Base-by-base conservation (phyloP, 2,797 vertebrate genomes). In the Meda fulgida region DNA sequence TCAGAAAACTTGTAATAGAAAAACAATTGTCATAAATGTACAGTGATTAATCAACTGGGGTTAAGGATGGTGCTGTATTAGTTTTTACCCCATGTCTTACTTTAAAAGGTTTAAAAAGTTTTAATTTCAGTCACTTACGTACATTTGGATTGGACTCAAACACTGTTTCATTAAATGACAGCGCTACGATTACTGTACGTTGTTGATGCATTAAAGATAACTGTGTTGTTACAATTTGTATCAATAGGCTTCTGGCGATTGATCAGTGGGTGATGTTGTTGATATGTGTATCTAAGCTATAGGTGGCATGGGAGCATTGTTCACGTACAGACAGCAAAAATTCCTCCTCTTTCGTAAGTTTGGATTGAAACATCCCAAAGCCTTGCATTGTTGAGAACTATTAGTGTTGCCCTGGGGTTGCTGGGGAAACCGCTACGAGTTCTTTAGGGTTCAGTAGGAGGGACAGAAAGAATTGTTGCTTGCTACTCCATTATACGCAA, bases 321-420 rank as follows among this genome's bases (percentile, higher is more conserved):
- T 63, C 26, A 60, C 7, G 3, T 18, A 60, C 21, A 34, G 70
- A 81, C 51, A 73, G 67, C 34, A 60, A 75, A 87, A 80, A 88
- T 80, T 80, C 78, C 48, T 81, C 60, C 11, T 63, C 67, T 14
- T 65, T 83, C 83, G 77, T 83, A 66, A 87, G 87, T 87, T 79
- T 40, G 80, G 90, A 84, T 75, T 85, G 76, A 88, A 85, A 93
- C 89, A 91, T 94, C 91, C 91, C 88, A 77, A 91, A 92, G 90
- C 83, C 90, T 91, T 88, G 92, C 95, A 95, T 95, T 94, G 91
- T 92, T 93, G 87, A 86, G 90, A 91, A 89, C 91, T 92, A 91
- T 94, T 91, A 90, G 90, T 91, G 93, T 95, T 92, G 92, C 91
- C 71, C 89, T 82, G 91, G 85, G 89, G 93, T 95, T 88, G 84